Conservation (phyloP, 2,797 vertebrate species). For the Falco naumanni region DNA sequence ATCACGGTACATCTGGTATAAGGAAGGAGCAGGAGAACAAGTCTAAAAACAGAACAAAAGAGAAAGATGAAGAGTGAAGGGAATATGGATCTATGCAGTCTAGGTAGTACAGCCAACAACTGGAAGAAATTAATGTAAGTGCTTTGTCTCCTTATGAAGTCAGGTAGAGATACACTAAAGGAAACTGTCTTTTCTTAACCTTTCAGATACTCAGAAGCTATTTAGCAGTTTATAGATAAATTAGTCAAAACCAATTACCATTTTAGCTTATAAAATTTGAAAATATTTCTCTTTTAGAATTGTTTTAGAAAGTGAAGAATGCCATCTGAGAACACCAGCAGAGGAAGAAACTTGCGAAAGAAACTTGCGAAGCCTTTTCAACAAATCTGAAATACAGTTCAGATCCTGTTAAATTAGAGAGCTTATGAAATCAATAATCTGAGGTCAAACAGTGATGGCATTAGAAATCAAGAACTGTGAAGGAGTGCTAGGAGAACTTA, state of each 20-base stretch:
- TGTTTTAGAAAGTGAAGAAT: not conserved
- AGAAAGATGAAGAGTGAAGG: not conserved
- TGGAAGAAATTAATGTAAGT: not conserved
- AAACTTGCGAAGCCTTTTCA: not conserved
- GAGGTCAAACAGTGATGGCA: not conserved
- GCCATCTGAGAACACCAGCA: not conserved
- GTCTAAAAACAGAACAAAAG: not conserved
- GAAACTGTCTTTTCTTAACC: not conserved
- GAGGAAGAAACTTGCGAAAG: not conserved
- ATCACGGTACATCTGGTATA: not conserved
- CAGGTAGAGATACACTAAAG: not conserved
- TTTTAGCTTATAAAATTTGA: not conserved
- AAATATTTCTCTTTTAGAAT: not conserved
- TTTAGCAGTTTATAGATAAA: not conserved
- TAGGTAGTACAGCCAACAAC: not conserved
- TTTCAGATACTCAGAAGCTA: not conserved
- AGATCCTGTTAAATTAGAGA: not conserved
- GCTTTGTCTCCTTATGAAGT: not conserved
- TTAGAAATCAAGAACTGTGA: not conserved
- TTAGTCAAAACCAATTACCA: not conserved
- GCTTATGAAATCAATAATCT: not conserved
- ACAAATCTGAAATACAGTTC: not conserved
- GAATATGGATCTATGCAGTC: not conserved
- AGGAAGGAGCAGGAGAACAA: not conserved
- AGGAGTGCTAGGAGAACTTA: not conserved